Conservation (phyloP, 1,140 invertebrate species). For the Monomorium pharaonis region DNA sequence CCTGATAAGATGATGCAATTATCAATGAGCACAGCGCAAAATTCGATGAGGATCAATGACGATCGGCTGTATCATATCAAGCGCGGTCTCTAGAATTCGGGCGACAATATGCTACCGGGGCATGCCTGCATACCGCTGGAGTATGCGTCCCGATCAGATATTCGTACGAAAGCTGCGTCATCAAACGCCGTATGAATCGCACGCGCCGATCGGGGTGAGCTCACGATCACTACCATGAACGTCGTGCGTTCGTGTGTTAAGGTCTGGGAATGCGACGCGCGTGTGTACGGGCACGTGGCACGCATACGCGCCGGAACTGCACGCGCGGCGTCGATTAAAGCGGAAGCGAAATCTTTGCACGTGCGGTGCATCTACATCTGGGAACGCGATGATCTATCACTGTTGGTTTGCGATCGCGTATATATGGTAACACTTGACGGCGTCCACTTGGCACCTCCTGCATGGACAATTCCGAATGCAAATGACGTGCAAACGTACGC, state of each 20-base stretch:
- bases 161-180: constrained; percentile 58
- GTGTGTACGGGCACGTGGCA: constrained; percentile 12
- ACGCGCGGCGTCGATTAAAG: background rate
- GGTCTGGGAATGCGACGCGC: constrained; percentile 40
- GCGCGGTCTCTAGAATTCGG: constrained; percentile 16
- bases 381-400: constrained; percentile 21
- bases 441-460: constrained; percentile 33
- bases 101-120: background rate
- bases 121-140: constrained; percentile 29
- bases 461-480: constrained; percentile 42
- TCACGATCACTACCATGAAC: background rate
- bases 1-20: background rate
- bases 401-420: constrained; percentile 19
- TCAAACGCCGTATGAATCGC: constrained; percentile 51
- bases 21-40: background rate
- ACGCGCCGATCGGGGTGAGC: constrained; percentile 11
- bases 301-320: constrained; percentile 33
- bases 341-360: constrained; percentile 48
- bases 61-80: constrained; percentile 25
- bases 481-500: background rate
- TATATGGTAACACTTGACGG: background rate
- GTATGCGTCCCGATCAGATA: constrained; percentile 43
- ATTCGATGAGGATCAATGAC: constrained; percentile 10
- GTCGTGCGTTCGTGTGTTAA: background rate
- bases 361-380: background rate